Percentiles rank a stretch among this genome's conserved stretches.
Conservation (phyloP, 2,888 invertebrate species). For the Nymphalis c-album region DNA sequence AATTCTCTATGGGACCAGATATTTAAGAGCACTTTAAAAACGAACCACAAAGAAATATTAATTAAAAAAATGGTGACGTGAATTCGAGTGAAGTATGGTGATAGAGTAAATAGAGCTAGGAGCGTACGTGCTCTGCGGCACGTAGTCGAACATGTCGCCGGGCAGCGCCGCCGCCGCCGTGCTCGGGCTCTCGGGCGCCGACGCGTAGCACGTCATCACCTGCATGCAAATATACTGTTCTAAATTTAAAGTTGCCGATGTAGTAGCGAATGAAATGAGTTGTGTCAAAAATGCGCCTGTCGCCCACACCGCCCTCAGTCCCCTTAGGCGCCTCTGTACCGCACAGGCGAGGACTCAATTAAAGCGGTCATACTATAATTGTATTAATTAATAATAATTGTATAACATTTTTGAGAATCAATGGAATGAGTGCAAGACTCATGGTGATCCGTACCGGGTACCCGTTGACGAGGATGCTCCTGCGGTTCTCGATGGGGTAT, state of each 20-base stretch:
- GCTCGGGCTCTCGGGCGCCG: conserved; percentile 72
- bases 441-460: conserved; percentile 63
- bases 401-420: no score
- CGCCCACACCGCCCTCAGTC: no score
- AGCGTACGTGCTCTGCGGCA: conserved; percentile 56
- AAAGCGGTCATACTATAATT: no score
- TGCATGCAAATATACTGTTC: conserved; percentile 33
- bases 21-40: not conserved
- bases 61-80: no score
- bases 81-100: no score
- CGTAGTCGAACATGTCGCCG: conserved; percentile 65
- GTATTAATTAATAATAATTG: no score
- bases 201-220: conserved; percentile 78
- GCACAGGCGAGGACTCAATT: no score
- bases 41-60: not conserved
- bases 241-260: no score
- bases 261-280: no score
- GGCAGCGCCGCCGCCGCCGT: conserved; percentile 60
- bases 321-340: no score
- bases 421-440: not conserved
- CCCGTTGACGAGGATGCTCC: conserved; percentile 77
- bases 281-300: no score
- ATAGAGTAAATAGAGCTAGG: not conserved
- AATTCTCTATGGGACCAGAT: not conserved
- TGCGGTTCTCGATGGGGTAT: conserved; percentile 59